Evolutionary conservation across 1,140 invertebrate species (phyloP).

Genomic region (Zaprionus lachaisei): DNA sequence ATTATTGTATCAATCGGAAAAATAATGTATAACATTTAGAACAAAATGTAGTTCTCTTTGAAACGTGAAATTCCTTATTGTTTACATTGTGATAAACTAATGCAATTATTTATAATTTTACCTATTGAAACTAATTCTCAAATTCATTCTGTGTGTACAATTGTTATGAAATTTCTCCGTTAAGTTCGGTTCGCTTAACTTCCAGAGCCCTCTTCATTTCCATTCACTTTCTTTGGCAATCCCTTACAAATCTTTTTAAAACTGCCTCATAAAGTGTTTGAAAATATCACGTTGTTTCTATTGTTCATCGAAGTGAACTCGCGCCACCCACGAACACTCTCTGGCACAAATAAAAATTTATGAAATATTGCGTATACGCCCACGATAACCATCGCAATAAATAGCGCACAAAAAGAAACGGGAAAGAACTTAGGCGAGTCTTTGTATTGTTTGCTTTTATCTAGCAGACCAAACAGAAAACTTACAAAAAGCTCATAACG

Average conservation of each 20-base stretch:
- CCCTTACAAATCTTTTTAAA: conserved; percentile 12
- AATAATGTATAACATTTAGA: too few relatives aligned
- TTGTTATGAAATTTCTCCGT: background rate
- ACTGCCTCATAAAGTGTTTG: conserved; percentile 8
- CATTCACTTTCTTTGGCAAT: conserved; percentile 4
- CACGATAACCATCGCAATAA: conserved; percentile 56
- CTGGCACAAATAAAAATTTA: conserved; percentile 44
- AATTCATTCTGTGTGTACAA: too few relatives aligned
- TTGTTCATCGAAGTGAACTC: conserved; percentile 34
- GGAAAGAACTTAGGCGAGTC: conserved; percentile 57
- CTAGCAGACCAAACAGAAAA: conserved; percentile 44
- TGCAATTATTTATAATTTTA: background rate
- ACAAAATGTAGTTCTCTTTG: too few relatives aligned
- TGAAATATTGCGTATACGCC: conserved; percentile 80
- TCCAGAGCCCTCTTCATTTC: background rate
- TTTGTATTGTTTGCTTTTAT: conserved; percentile 72
- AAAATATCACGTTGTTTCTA: conserved; percentile 12
- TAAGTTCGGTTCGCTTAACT: background rate
- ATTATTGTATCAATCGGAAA: background rate
- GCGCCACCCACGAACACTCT: conserved; percentile 41
- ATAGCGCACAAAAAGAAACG: conserved; percentile 39
- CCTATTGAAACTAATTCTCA: background rate
- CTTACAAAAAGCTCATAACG: conserved; percentile 39
- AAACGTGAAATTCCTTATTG: too few relatives aligned
- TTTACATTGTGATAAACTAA: background rate